Conservation (phyloP, 2,888 invertebrate species). For the Thelaira solivaga region DNA sequence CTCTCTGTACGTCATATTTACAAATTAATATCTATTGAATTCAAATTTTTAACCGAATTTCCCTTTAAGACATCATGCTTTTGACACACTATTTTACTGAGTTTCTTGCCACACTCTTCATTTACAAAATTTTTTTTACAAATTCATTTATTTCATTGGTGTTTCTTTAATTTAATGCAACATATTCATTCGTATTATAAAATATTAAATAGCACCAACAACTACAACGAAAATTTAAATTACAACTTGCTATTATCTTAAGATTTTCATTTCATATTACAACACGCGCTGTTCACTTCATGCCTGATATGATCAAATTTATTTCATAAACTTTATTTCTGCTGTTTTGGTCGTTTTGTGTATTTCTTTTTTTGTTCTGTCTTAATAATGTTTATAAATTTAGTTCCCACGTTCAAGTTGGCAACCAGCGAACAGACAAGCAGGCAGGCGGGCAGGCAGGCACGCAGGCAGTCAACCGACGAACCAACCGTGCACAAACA, state of each 20-base stretch:
- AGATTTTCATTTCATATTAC: slow-evolving; percentile 51
- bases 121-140: slow-evolving; percentile 29
- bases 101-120: slow-evolving; percentile 26
- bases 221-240: neutral
- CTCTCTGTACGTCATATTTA: neutral
- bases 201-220: neutral
- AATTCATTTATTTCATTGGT: neutral
- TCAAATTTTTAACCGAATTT: slow-evolving; percentile 5
- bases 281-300: slow-evolving; percentile 59
- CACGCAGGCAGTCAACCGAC: slow-evolving; percentile 24
- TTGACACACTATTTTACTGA: slow-evolving; percentile 55
- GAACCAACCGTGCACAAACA: too few relatives aligned
- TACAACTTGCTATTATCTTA: slow-evolving; percentile 13
- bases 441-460: slow-evolving; percentile 5
- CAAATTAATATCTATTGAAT: neutral
- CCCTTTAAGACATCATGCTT: slow-evolving; percentile 50
- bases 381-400: slow-evolving; percentile 36
- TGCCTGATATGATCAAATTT: slow-evolving; percentile 52
- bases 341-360: slow-evolving; percentile 26
- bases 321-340: slow-evolving; percentile 42
- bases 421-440: slow-evolving; percentile 28
- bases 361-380: too few relatives aligned
- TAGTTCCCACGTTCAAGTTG: slow-evolving; percentile 65
- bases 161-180: slow-evolving; percentile 48
- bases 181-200: slow-evolving; percentile 19